phyloP scores from a whole-genome alignment of 2,797 vertebrate species.

The Myotis findleyi region DNA sequence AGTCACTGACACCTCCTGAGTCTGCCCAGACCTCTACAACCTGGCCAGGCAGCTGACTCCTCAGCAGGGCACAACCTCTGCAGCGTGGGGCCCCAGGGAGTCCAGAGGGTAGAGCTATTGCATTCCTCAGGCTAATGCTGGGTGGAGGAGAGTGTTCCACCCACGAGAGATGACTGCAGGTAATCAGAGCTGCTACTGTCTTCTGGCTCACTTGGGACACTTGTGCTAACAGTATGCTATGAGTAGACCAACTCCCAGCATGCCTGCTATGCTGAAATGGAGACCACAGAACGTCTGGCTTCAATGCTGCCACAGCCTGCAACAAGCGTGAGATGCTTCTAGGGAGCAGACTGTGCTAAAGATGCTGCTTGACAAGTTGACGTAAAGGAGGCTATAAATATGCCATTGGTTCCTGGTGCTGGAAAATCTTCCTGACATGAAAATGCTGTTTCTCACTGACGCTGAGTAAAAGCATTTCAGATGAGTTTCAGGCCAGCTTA shows the following conservation, averaged over 20 bases:
- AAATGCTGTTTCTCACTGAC: constrained; percentile 64
- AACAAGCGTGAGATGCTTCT: constrained; percentile 40
- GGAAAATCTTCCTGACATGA: constrained; percentile 67
- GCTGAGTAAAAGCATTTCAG: constrained; percentile 59
- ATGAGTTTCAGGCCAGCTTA: constrained; percentile 36
- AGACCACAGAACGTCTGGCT: constrained; percentile 56
- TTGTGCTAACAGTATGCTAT: not conserved
- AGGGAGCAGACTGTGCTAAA: constrained; percentile 68
- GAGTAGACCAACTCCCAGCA: constrained; percentile 11
- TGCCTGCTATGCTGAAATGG: not conserved
- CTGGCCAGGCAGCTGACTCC: not conserved
- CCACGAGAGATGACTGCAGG: not conserved
- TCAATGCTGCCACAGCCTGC: constrained; percentile 3
- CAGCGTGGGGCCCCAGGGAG: not conserved
- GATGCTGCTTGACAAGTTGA: constrained; percentile 74
- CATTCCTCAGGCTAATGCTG: not conserved
- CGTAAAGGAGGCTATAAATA: constrained; percentile 77
- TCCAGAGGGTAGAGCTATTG: not conserved
- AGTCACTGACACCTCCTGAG: not conserved
- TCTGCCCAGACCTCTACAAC: not conserved
- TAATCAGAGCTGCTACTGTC: constrained; percentile 21
- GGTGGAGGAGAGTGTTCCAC: not conserved
- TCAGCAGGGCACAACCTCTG: not conserved
- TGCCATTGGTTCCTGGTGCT: constrained; percentile 63
- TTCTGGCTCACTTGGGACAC: not conserved